Conservation (phyloP, 37 sponge, comb jelly and placozoan genomes). For the Diacarnus erythraeanus region DNA sequence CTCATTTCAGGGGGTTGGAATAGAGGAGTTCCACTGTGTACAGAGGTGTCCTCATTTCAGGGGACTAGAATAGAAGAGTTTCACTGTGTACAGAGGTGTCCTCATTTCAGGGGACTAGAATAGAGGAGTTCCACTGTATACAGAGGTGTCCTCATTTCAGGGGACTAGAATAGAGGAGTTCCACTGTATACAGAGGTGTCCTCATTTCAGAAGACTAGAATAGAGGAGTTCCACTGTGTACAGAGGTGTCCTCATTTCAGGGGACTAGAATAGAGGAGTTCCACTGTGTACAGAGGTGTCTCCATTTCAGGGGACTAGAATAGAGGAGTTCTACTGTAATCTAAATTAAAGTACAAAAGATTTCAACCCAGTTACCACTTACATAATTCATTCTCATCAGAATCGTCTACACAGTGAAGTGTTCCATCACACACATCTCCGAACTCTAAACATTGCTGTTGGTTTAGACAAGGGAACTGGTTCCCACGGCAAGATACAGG, state of each 20-base stretch:
- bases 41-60: no score
- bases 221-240: no score
- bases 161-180: background rate
- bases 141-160: no score
- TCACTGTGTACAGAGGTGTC: no score
- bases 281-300: background rate
- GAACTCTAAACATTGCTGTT: slow-evolving; percentile 21
- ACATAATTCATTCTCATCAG: slow-evolving; percentile 42
- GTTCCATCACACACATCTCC: slow-evolving; percentile 31
- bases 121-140: background rate
- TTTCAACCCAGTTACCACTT: slow-evolving; percentile 11
- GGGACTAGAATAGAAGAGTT: background rate
- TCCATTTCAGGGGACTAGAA: background rate
- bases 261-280: background rate
- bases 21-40: no score
- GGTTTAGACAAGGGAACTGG: slow-evolving; percentile 46
- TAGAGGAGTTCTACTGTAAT: background rate
- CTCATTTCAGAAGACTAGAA: no score
- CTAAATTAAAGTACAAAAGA: background rate
- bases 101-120: background rate
- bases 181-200: no score
- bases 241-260: no score
- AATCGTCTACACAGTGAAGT: slow-evolving; percentile 52
- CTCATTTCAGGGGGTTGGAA: no score
- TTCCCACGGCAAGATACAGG: slow-evolving; percentile 8